Base-by-base conservation (phyloP, 2,888 invertebrate genomes). In the Pristionchus japonicus region DNA sequence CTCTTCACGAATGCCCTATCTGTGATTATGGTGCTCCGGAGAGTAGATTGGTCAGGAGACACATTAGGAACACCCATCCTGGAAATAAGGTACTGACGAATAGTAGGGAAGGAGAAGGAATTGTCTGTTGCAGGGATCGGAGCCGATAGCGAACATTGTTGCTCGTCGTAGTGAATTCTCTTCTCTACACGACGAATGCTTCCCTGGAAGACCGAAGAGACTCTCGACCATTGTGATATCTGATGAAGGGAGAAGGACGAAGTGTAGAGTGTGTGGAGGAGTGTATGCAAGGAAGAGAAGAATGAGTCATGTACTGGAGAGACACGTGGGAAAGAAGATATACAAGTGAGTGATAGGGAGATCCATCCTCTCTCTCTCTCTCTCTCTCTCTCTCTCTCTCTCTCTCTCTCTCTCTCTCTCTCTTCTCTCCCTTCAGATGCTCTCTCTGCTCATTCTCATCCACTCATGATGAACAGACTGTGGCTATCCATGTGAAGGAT, bases 1-100 rank as follows among this genome's bases (percentile, higher is more conserved):
- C 90, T 27, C 89, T 92, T 11, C 92, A 92, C 77, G 91, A 91
- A 74, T 92, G 92, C 83, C 92, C 92, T 4, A 86, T 92, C 34
- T 92, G 92, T 87, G 90, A 90, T 40, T 92, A 92, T 84, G 92
- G 92, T 11, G 92, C 92, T 17, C 90, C 92, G 1, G 92, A 92
- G 82, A 89, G 91, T 27, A 88, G 92, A 17, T 89, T 92, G 2
- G 92, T 92, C 67, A 89, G 88, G 52, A 86, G 91, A 57, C 92
- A 92, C 88, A 90, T 92, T 86, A 89, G 87, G 82, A 92, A 92
- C 86, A 89, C 89, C 49, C 92, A 92, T 87, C 87, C 31, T 3
- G 49, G 89, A 17, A 77, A 89, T 80, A 91, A 91, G 20, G 91
- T 92, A 31, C 86, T 88, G 49, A 89, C 89, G 89, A 90, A 49